A percentile compares a stretch with the other conserved stretches of the same genome.
Conservation (phyloP, 2,797 vertebrate species). For the Anguilla obscura region DNA sequence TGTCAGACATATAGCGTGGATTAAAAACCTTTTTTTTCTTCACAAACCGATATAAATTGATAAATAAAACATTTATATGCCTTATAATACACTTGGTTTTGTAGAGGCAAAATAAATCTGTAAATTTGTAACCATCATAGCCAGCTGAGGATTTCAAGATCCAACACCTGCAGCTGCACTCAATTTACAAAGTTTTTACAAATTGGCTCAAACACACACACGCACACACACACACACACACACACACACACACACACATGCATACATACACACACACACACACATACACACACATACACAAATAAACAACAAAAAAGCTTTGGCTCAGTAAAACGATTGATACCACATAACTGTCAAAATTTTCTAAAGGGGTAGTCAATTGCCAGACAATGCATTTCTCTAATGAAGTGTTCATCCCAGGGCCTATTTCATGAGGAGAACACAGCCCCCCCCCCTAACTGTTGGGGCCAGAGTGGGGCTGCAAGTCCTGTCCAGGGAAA, state of each 20-base stretch:
- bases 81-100: background rate
- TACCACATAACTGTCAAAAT: constrained; percentile 11
- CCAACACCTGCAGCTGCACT: background rate
- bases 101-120: background rate
- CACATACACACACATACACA: constrained; percentile 3
- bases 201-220: background rate
- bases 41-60: background rate
- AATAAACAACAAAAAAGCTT: constrained; percentile 36
- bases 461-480: constrained; percentile 65
- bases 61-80: background rate
- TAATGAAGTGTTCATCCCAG: background rate
- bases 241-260: background rate
- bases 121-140: background rate
- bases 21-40: background rate
- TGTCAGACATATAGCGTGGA: background rate
- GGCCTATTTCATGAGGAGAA: background rate
- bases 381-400: background rate
- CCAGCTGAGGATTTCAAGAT: background rate
- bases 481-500: constrained; percentile 75
- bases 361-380: background rate
- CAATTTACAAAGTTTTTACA: background rate
- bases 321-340: constrained; percentile 33
- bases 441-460: constrained; percentile 37
- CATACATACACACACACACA: constrained; percentile 5
- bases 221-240: background rate